Conservation (phyloP, 1,140 invertebrate genomes). For the Drosophila lowei region DNA sequence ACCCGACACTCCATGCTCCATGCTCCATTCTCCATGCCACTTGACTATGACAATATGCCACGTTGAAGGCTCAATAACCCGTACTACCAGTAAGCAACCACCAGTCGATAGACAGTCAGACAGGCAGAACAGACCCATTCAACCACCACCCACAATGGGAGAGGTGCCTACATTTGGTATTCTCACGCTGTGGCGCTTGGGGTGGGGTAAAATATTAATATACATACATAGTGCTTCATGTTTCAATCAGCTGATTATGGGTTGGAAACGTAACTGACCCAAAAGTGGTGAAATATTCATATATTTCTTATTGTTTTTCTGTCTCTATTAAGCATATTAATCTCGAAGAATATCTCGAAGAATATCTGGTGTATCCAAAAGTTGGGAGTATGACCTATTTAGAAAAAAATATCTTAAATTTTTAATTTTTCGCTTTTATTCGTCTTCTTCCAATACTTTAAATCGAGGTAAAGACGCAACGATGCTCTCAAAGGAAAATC, state of each 20-base stretch:
- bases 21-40: slow-evolving; percentile 28
- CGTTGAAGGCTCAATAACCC: slow-evolving; percentile 62
- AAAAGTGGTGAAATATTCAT: too few species aligned
- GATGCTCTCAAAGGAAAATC: too few species aligned
- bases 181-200: slow-evolving; percentile 35
- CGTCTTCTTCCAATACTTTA: too few species aligned
- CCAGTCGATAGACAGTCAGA: slow-evolving; percentile 1
- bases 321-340: too few species aligned
- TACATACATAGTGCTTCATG: neutral
- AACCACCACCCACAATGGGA: slow-evolving; percentile 17
- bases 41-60: slow-evolving; percentile 67
- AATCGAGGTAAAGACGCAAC: too few species aligned
- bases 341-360: too few species aligned
- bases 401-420: too few species aligned
- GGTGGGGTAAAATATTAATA: slow-evolving; percentile 6
- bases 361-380: too few species aligned
- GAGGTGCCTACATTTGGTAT: slow-evolving; percentile 1
- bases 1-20: slow-evolving; percentile 8
- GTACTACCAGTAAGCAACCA: slow-evolving; percentile 25
- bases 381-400: too few species aligned
- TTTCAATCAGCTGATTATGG: slow-evolving; percentile 17
- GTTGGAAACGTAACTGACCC: too few species aligned
- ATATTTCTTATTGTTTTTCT: neutral
- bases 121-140: neutral
- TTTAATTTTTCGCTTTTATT: too few species aligned